These are phyloP conservation scores for Pseudochirops cupreus DNA, from an alignment of 2,797 vertebrate species.

Conservation along the genomic window DNA sequence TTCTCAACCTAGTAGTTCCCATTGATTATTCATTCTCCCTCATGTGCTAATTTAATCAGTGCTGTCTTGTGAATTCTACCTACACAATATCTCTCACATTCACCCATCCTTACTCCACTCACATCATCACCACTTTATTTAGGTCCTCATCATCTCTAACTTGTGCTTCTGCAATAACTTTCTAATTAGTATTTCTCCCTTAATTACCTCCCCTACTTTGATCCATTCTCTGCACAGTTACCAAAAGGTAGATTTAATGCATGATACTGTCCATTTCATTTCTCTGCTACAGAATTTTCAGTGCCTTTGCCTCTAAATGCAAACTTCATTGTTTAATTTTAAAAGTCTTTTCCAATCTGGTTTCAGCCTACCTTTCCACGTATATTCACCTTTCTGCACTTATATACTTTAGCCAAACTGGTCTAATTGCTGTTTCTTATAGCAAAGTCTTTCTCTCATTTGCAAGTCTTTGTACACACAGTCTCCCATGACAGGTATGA, in stretches of 20 bases:
- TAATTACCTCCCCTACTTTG: background rate
- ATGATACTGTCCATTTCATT: background rate
- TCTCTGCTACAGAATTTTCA: background rate
- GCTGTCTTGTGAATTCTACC: background rate
- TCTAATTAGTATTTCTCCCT: background rate
- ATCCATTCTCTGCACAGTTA: background rate
- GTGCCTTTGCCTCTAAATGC: background rate
- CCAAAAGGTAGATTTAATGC: background rate
- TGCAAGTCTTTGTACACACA: background rate
- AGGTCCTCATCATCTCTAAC: background rate
- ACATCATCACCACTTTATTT: background rate
- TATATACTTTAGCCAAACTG: background rate
- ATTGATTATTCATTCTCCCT: background rate
- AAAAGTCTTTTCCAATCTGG: background rate
- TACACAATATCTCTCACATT: background rate
- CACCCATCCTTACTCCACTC: background rate
- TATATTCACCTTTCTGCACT: background rate
- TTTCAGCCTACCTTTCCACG: background rate
- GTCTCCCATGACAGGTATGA: background rate
- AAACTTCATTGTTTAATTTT: background rate
- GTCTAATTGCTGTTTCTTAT: background rate
- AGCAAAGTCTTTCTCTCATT: background rate
- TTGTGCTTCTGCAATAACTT: background rate
- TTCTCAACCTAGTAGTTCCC: background rate
- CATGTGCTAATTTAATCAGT: background rate